These are phyloP conservation scores for Brienomyrus longianalis DNA, from an alignment of 2,113 vertebrate genomes.

Conservation along the genomic window DNA sequence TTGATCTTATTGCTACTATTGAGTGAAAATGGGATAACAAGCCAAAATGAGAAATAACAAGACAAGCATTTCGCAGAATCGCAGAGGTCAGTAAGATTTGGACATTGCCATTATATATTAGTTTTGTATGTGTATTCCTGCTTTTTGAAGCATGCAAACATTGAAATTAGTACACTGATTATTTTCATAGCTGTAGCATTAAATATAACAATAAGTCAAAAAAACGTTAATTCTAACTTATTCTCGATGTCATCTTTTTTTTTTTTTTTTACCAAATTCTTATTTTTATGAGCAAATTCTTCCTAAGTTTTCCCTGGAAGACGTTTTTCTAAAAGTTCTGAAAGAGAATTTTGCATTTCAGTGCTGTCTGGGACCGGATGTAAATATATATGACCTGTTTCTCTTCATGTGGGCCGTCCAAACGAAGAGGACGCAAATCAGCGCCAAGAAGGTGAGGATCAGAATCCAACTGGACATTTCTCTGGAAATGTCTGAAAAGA, in stretches of 20 bases:
- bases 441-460: slow-evolving; percentile 61
- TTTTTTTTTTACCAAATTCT: neutral
- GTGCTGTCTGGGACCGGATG: neutral
- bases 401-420: slow-evolving; percentile 74
- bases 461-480: slow-evolving; percentile 76
- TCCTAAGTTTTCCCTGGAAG: neutral
- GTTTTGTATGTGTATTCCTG: neutral
- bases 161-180: neutral
- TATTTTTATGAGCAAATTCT: neutral
- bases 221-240: neutral
- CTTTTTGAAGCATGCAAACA: neutral
- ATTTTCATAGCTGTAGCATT: neutral
- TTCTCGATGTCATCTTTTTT: neutral
- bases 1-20: neutral
- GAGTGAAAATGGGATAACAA: neutral
- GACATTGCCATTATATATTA: neutral
- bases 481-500: slow-evolving; percentile 60
- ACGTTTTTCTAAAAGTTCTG: neutral
- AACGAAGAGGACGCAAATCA: slow-evolving; percentile 68
- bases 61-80: neutral
- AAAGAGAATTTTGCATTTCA: neutral
- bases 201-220: neutral
- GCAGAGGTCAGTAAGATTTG: neutral
- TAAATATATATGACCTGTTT: slow-evolving; percentile 62
- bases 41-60: neutral